Conservation (phyloP, 2,113 vertebrate genomes). For the Entelurus aequoreus region DNA sequence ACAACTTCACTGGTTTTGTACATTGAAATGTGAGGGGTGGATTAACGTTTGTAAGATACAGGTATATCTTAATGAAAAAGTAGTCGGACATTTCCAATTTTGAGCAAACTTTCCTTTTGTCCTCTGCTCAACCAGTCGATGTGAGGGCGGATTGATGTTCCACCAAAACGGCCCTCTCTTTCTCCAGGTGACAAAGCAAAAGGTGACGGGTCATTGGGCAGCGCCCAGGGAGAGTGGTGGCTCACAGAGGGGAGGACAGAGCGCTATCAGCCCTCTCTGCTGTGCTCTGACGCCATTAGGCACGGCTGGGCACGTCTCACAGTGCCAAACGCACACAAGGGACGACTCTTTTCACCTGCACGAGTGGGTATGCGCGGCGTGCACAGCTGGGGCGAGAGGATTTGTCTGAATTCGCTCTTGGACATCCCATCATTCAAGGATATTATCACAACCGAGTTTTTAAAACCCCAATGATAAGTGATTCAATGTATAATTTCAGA, state of each 20-base stretch:
- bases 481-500: neutral
- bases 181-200: constrained; percentile 48
- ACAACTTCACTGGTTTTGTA: too few relatives aligned
- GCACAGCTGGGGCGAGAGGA: constrained; percentile 42
- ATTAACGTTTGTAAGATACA: too few relatives aligned
- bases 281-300: constrained; percentile 55
- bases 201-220: constrained; percentile 49
- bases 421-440: constrained; percentile 16
- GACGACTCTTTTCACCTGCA: constrained; percentile 55
- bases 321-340: constrained; percentile 29
- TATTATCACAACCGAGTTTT: neutral
- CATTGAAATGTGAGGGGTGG: too few relatives aligned
- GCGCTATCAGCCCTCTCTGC: constrained; percentile 53
- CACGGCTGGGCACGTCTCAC: constrained; percentile 42
- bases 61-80: too few relatives aligned
- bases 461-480: neutral
- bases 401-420: constrained; percentile 26
- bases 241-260: constrained; percentile 51
- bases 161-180: constrained; percentile 23
- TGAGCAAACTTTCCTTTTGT: neutral
- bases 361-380: constrained; percentile 23
- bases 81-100: too few relatives aligned
- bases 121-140: constrained; percentile 14
- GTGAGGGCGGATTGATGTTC: constrained; percentile 22
- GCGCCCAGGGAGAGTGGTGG: constrained; percentile 37